phyloP scores from a whole-genome alignment of 1,140 invertebrate genomes.

The Pectinophora gossypiella region DNA sequence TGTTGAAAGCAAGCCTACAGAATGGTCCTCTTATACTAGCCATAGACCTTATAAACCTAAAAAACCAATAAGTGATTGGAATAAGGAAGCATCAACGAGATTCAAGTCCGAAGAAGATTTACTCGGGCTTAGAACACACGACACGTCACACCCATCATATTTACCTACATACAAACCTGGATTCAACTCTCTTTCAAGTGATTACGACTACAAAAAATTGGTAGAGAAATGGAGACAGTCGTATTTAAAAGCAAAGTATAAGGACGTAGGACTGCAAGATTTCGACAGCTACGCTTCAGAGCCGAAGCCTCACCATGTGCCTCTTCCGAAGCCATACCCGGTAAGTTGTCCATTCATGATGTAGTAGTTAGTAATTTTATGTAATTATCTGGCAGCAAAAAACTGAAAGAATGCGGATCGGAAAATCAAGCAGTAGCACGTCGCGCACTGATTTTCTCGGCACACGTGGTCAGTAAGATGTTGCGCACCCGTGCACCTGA shows the following conservation, averaged over 20 bases:
- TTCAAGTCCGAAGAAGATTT: conserved; percentile 67
- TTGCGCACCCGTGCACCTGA: conserved; percentile 27
- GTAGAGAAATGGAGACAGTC: conserved; percentile 61
- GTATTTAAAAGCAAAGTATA: conserved; percentile 56
- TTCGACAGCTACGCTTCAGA: conserved; percentile 54
- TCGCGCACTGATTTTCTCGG: conserved; percentile 65
- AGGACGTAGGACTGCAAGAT: conserved; percentile 38
- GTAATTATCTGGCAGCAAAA: conserved; percentile 54
- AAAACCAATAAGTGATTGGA: conserved; percentile 36
- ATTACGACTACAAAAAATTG: conserved; percentile 48
- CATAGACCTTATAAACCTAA: conserved; percentile 34
- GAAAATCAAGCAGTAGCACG: conserved; percentile 41
- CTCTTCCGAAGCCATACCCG: conserved; percentile 55
- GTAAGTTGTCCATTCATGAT: conserved; percentile 35
- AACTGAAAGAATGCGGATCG: conserved; percentile 64
- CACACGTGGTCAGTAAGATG: conserved; percentile 49
- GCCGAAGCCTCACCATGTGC: conserved; percentile 46
- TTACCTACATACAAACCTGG: conserved; percentile 39
- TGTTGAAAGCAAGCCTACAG: conserved; percentile 25
- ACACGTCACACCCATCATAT: conserved; percentile 49
- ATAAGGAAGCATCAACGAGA: conserved; percentile 35
- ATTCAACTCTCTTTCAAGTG: conserved; percentile 34
- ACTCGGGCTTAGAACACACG: conserved; percentile 55
- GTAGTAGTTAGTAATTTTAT: conserved; percentile 19
- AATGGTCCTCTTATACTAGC: conserved; percentile 27